A percentile compares a stretch with the other conserved stretches of the same genome.
These are phyloP conservation scores for Wasmannia auropunctata DNA, from an alignment of 1,140 invertebrate genomes.

Conservation along the genomic window DNA sequence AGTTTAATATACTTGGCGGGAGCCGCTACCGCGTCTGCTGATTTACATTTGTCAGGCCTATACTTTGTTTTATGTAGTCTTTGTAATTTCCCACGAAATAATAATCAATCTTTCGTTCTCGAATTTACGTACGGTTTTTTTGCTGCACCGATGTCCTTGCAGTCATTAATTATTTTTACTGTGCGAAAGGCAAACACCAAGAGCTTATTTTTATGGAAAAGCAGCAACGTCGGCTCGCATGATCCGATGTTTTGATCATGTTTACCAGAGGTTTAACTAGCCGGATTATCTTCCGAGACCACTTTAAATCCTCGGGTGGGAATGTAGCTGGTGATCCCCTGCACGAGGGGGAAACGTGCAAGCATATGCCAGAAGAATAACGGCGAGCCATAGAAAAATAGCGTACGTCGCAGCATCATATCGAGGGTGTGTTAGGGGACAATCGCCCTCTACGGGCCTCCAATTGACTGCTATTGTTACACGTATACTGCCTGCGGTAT, in stretches of 20 bases:
- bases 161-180: conserved; percentile 50
- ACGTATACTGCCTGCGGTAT: conserved; percentile 47
- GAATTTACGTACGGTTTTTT: conserved; percentile 38
- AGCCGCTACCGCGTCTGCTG: too few relatives aligned
- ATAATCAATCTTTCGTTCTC: neutral
- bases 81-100: conserved; percentile 23
- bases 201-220: conserved; percentile 63
- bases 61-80: neutral
- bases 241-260: conserved; percentile 70
- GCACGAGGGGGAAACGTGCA: conserved; percentile 6
- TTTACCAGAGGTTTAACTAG: conserved; percentile 68
- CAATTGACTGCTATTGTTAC: conserved; percentile 73
- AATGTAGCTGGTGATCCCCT: conserved; percentile 60
- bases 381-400: conserved; percentile 65
- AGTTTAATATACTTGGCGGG: too few relatives aligned
- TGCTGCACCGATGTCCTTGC: neutral
- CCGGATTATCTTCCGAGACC: conserved; percentile 69
- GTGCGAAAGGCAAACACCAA: conserved; percentile 71
- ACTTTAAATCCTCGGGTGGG: conserved; percentile 65
- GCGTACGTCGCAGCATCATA: neutral
- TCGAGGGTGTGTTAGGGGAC: conserved; percentile 23
- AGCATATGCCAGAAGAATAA: conserved; percentile 71
- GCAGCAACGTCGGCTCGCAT: conserved; percentile 10
- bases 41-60: neutral
- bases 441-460: conserved; percentile 47